Evolutionary conservation across 1,140 invertebrate genomes (phyloP), one percentile per base, ranked within the genome.

Genomic region (Venustaconcha ellipsiformis): DNA sequence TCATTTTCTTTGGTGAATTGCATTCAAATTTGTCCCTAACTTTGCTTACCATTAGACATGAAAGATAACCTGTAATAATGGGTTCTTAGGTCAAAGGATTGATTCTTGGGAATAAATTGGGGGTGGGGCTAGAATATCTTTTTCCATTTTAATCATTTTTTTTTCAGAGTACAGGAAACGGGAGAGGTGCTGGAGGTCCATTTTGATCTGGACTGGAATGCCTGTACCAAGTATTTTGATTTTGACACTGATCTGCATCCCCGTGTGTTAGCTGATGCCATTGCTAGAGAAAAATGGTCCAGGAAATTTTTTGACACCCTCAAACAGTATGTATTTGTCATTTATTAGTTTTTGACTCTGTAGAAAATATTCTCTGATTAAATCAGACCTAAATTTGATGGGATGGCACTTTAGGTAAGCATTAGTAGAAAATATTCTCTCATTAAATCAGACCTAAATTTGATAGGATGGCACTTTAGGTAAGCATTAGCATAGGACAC

Each of bases 271-370:
- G 92, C 93, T 12, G 90, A 91, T 80, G 92, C 92, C 57, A 91
- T 94, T 72, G 93, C 94, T 0, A 90, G 91, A 70, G 93, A 94
- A 87, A 88, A 88, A 3, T 94, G 93, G 93, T 93, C 92, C n/a
- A 78, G 84, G 30, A 90, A 93, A 65, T 94, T 93, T 84, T 94
- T 94, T 87, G 87, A 92, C 72, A 88, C 90, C 63, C 85, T 94
- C 14, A 91, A 93, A 90, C 91, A 89, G 93, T 94, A 90, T 87
- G 85, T 80, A 79, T 67, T 30, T 67, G 76, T 14, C 60, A 79
- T 82, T 70, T 65, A 64, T 67, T 67, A 60, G 76, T 68, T 74
- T 76, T 57, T 77, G 90, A 79, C 66, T 74, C 63, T 57, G 37
- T 48, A 6, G 37, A 48, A 48, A 48, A 48, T 48, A 48, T 48